A percentile compares a stretch with the other conserved stretches of the same genome.
Evolutionary conservation across 2,113 vertebrate genomes (phyloP).

Genomic region (Geothlypis trichas): DNA sequence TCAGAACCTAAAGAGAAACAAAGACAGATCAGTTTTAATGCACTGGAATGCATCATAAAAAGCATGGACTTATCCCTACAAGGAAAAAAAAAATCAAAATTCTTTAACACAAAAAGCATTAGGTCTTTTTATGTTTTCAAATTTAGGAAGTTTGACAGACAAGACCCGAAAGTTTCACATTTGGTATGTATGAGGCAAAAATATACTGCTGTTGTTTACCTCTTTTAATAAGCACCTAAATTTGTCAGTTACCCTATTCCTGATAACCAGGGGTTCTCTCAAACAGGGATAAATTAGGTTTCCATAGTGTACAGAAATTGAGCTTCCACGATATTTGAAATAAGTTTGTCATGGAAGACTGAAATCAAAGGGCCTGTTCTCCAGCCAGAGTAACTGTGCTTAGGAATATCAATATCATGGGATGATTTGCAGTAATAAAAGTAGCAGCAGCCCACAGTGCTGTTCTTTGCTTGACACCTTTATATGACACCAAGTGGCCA

Average conservation of each 20-base stretch:
- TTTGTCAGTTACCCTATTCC: neutral
- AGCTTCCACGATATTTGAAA: neutral
- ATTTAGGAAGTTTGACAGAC: neutral
- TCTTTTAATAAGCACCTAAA: neutral
- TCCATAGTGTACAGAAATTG: neutral
- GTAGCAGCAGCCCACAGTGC: neutral
- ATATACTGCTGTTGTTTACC: neutral
- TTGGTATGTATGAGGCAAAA: neutral
- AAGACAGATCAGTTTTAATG: neutral
- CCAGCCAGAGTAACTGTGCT: neutral
- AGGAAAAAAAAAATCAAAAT: neutral
- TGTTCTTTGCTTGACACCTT: neutral
- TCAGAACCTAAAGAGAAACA: conserved; percentile 85
- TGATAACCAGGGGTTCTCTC: neutral
- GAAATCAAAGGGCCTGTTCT: neutral
- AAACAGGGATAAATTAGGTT: neutral
- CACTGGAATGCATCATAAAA: neutral
- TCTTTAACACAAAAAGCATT: neutral
- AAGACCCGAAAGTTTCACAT: neutral
- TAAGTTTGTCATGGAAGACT: neutral
- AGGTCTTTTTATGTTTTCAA: neutral
- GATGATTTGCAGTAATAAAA: neutral
- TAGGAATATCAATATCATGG: neutral
- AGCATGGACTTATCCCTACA: neutral
- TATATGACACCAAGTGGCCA: neutral